phyloP scores from a whole-genome alignment of 1,140 invertebrate genomes.

The Cryptotermes secundus region DNA sequence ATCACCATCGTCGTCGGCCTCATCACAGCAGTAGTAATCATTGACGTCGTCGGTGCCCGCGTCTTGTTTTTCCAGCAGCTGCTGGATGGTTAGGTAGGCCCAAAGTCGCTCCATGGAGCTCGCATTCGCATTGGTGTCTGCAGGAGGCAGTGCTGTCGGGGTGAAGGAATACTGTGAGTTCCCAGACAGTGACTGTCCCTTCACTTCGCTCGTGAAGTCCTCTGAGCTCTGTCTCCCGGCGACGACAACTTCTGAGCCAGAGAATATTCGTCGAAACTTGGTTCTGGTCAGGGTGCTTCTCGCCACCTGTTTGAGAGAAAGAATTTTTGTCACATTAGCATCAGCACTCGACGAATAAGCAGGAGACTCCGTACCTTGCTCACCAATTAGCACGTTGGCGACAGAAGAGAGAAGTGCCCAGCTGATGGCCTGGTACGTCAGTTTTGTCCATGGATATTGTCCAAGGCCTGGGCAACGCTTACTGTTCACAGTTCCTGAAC shows the following conservation, averaged over 20 bases:
- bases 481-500: no score
- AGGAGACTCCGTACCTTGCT: no score
- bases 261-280: conserved; percentile 57
- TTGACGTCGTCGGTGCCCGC: neutral
- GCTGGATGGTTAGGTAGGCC: conserved; percentile 69
- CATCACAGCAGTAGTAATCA: no score
- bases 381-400: no score
- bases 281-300: conserved; percentile 45
- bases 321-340: no score
- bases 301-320: no score
- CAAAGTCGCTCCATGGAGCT: conserved; percentile 57
- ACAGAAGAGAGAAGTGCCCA: no score
- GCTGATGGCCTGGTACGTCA: no score
- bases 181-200: neutral
- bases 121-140: neutral
- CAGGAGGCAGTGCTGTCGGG: neutral
- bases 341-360: no score
- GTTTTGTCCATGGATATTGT: no score
- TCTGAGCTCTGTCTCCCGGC: conserved; percentile 46
- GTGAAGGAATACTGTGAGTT: neutral
- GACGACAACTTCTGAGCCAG: conserved; percentile 59
- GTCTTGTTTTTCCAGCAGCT: conserved; percentile 55
- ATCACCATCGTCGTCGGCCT: no score
- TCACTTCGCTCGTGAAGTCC: neutral
- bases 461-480: no score